Evolutionary conservation across 2,888 invertebrate genomes (phyloP).

Genomic region (Coenonympha arcania): DNA sequence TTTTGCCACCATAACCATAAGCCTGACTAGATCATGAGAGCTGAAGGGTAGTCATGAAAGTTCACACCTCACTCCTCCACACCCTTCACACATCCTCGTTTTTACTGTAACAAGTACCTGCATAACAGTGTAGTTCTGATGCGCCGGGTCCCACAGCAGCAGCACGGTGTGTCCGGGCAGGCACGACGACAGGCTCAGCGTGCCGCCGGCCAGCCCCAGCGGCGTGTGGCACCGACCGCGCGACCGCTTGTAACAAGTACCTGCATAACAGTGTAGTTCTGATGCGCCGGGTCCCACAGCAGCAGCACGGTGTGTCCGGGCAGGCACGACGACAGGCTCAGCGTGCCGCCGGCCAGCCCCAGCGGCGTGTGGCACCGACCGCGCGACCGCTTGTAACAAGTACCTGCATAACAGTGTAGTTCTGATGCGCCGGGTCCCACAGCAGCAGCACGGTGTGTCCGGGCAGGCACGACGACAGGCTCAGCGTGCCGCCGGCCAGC

Average conservation of each 20-base stretch:
- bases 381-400: conserved; percentile 33
- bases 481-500: conserved; percentile 56
- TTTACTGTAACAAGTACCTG: too few relatives aligned
- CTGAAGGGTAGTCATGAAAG: too few relatives aligned
- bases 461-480: conserved; percentile 77
- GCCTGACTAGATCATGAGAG: too few relatives aligned
- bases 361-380: conserved; percentile 59
- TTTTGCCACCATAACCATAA: too few relatives aligned
- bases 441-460: conserved; percentile 88
- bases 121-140: conserved; percentile 83
- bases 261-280: conserved; percentile 83
- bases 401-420: conserved; percentile 81
- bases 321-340: conserved; percentile 76
- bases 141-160: conserved; percentile 85
- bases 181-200: conserved; percentile 74
- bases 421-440: conserved; percentile 85
- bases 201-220: conserved; percentile 55
- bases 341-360: conserved; percentile 57
- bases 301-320: conserved; percentile 88
- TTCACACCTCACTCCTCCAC: too few relatives aligned
- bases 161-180: conserved; percentile 87
- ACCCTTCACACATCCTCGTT: too few relatives aligned
- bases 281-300: conserved; percentile 85
- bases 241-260: conserved; percentile 45
- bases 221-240: conserved; percentile 59